These are phyloP conservation scores for Akabosia matsudoensis DNA, from an alignment of 1,140 invertebrate species.

Conservation along the genomic window DNA sequence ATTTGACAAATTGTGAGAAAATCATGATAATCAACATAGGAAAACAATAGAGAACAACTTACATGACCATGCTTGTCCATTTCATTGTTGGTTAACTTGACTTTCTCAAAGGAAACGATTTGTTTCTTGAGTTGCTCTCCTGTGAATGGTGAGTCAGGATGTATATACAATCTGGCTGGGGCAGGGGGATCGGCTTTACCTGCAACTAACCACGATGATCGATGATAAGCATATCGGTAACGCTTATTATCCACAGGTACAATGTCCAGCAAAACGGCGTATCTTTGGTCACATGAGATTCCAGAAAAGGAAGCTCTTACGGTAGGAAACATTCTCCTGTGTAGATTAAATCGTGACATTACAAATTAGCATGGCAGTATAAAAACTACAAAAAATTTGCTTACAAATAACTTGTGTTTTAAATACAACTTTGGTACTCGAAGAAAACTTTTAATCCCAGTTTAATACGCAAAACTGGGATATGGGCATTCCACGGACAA, in stretches of 20 bases:
- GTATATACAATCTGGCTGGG: conserved; percentile 60
- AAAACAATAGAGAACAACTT: conserved; percentile 49
- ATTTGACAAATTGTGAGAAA: background rate
- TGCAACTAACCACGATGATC: conserved; percentile 66
- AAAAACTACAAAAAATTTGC: too few relatives aligned
- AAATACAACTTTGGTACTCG: conserved; percentile 23
- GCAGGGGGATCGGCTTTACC: conserved; percentile 67
- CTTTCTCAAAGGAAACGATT: conserved; percentile 69
- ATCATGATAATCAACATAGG: background rate
- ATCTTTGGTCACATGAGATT: conserved; percentile 55
- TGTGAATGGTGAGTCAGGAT: conserved; percentile 65
- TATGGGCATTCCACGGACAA: background rate
- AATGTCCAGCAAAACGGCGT: conserved; percentile 64
- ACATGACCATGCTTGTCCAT: conserved; percentile 67
- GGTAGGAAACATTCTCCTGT: conserved; percentile 68
- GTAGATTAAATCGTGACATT: too few relatives aligned
- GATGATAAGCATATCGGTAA: conserved; percentile 68
- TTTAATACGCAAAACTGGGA: background rate
- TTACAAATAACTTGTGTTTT: too few relatives aligned
- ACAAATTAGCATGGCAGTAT: too few relatives aligned
- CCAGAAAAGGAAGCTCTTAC: conserved; percentile 61
- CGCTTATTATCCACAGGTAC: conserved; percentile 65
- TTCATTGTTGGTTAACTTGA: conserved; percentile 70
- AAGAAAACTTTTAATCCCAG: background rate
- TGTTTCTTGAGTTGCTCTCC: conserved; percentile 65